A percentile compares a stretch with the other conserved stretches of the same genome.
Evolutionary conservation across 2,113 vertebrate genomes (phyloP).

Genomic region (Osmerus mordax): DNA sequence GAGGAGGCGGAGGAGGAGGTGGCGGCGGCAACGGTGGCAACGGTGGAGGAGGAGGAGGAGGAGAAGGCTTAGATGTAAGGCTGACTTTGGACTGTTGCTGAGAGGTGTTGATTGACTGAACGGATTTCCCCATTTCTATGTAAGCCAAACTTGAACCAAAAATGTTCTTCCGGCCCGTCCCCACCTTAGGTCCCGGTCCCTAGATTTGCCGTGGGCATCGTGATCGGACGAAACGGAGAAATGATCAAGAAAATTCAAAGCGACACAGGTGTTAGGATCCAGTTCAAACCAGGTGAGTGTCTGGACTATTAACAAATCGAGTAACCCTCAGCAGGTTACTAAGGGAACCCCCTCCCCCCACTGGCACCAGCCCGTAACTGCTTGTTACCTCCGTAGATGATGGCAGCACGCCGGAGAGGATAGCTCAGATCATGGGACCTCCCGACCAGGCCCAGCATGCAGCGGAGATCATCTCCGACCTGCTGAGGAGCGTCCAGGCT

Average conservation of each 20-base stretch:
- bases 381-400: conserved; percentile 75
- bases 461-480: conserved; percentile 93
- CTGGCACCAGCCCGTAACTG: neutral
- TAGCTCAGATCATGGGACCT: conserved; percentile 97
- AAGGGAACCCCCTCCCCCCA: neutral
- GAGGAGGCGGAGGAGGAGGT: conserved; percentile 81
- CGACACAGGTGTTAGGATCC: conserved; percentile 95
- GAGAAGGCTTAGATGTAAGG: conserved; percentile 90
- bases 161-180: neutral
- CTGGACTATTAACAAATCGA: neutral
- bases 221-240: conserved; percentile 96
- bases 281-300: conserved; percentile 92
- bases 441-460: conserved; percentile 95
- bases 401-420: conserved; percentile 93
- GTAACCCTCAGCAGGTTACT: neutral
- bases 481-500: conserved; percentile 96
- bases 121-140: neutral
- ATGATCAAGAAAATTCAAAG: conserved; percentile 99
- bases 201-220: conserved; percentile 96
- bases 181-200: conserved; percentile 88
- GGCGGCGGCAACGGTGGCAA: conserved; percentile 30
- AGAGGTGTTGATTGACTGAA: too few species aligned
- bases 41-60: conserved; percentile 75
- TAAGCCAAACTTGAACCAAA: neutral
- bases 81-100: neutral